phyloP scores from a whole-genome alignment of 2,888 invertebrate genomes.

The Nemotelus nigrinus region DNA sequence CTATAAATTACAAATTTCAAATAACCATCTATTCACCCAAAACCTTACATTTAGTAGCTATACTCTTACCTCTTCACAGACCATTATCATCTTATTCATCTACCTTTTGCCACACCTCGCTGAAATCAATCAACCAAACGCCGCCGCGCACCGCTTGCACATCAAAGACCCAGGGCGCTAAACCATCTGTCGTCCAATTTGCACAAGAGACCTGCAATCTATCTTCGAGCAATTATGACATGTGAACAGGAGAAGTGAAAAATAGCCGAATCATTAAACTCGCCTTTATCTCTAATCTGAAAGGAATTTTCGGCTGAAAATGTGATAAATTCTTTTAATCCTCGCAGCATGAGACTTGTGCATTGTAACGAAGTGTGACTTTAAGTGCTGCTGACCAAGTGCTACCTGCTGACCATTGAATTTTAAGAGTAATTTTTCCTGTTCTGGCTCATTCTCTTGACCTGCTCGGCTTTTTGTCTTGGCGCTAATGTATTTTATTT shows the following conservation, averaged over 20 bases:
- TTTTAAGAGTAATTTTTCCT: slow-evolving; percentile 8
- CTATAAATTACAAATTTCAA: too few relatives aligned
- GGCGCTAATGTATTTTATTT: slow-evolving; percentile 14
- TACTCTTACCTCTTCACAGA: too few relatives aligned
- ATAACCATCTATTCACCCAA: too few relatives aligned
- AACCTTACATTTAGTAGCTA: too few relatives aligned
- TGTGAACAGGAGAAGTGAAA: background rate
- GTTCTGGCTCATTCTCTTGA: background rate
- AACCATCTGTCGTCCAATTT: slow-evolving; percentile 28
- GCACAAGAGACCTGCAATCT: slow-evolving; percentile 11
- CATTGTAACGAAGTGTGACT: slow-evolving; percentile 38
- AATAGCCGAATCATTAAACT: slow-evolving; percentile 3
- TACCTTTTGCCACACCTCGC: too few relatives aligned
- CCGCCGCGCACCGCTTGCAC: background rate
- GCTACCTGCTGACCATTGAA: slow-evolving; percentile 22
- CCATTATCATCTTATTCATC: too few relatives aligned
- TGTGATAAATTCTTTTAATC: slow-evolving; percentile 21
- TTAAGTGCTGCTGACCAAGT: slow-evolving; percentile 5
- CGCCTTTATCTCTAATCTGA: slow-evolving; percentile 28
- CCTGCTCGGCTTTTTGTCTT: background rate
- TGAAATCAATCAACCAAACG: too few relatives aligned
- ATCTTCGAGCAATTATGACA: slow-evolving; percentile 28
- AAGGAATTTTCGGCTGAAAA: slow-evolving; percentile 12
- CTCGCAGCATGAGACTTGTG: slow-evolving; percentile 23
- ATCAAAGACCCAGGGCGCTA: slow-evolving; percentile 23